A percentile compares a stretch with the other conserved stretches of the same genome.
These are phyloP conservation scores for Bubo scandiacus DNA, from an alignment of 2,113 vertebrate species.

Conservation along the genomic window DNA sequence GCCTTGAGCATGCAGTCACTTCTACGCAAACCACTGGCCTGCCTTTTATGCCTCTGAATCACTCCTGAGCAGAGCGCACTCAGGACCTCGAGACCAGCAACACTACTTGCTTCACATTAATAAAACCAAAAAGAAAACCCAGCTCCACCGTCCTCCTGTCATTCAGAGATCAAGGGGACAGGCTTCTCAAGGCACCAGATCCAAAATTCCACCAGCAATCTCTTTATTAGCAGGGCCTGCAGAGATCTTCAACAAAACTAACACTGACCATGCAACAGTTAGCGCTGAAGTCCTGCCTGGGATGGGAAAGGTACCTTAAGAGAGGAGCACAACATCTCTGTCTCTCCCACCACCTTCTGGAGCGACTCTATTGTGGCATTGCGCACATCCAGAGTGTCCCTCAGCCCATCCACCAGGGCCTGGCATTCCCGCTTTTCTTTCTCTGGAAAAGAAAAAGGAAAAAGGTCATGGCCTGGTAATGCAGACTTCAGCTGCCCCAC, in stretches of 20 bases:
- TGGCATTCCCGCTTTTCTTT: conserved; percentile 86
- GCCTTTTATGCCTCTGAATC: neutral
- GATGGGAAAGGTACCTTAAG: conserved; percentile 78
- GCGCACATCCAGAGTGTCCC: conserved; percentile 83
- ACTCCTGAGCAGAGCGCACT: accelerated
- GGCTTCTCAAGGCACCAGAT: neutral
- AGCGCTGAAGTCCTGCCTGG: neutral
- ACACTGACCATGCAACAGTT: neutral
- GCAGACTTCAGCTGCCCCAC: neutral
- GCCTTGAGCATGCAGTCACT: neutral
- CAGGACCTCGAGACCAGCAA: neutral
- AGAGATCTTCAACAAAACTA: neutral
- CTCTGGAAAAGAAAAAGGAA: conserved; percentile 70
- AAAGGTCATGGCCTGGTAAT: neutral
- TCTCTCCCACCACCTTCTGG: conserved; percentile 80
- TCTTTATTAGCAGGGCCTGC: neutral
- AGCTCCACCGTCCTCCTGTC: neutral
- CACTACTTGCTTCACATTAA: neutral
- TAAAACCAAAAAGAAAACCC: neutral
- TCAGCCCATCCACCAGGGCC: conserved; percentile 78
- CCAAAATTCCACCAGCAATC: neutral
- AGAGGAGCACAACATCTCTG: conserved; percentile 87
- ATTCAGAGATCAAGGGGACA: neutral
- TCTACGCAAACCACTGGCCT: neutral
- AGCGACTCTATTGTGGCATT: conserved; percentile 82